Conservation (phyloP, 2,113 vertebrate genomes). For the Malurus alboscapulatus region DNA sequence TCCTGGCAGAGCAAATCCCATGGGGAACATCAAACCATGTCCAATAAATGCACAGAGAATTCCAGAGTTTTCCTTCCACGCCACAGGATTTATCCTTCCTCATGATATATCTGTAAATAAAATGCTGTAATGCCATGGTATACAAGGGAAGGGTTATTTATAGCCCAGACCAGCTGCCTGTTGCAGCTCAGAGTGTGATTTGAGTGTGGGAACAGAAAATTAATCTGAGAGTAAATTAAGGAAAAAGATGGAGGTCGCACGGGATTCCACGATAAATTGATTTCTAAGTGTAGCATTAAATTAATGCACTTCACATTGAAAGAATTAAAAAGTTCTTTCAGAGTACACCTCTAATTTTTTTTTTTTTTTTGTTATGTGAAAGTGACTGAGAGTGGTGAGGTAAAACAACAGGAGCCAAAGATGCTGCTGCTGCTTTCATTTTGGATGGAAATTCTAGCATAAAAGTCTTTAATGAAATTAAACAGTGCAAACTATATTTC, state of each 20-base stretch:
- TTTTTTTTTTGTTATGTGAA: background rate
- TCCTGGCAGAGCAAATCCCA: background rate
- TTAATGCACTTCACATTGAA: background rate
- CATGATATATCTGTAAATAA: background rate
- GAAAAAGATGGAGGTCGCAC: background rate
- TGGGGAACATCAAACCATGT: fast-evolving
- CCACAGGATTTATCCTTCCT: background rate
- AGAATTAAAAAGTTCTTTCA: background rate
- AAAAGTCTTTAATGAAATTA: background rate
- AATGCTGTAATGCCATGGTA: background rate
- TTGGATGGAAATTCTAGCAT: background rate
- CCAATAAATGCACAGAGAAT: fast-evolving
- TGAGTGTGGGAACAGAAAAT: background rate
- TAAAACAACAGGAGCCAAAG: background rate
- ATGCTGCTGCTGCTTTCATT: background rate
- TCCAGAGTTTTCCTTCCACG: background rate
- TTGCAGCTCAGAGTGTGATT: background rate
- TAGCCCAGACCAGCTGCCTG: background rate
- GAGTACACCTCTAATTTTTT: background rate
- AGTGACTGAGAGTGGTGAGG: background rate
- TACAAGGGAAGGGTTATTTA: background rate
- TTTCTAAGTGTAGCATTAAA: background rate
- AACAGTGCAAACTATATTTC: background rate
- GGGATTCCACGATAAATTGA: background rate
- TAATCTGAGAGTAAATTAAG: background rate